Evolutionary conservation across 2,113 vertebrate genomes (phyloP).

Genomic region (Carassius auratus): DNA sequence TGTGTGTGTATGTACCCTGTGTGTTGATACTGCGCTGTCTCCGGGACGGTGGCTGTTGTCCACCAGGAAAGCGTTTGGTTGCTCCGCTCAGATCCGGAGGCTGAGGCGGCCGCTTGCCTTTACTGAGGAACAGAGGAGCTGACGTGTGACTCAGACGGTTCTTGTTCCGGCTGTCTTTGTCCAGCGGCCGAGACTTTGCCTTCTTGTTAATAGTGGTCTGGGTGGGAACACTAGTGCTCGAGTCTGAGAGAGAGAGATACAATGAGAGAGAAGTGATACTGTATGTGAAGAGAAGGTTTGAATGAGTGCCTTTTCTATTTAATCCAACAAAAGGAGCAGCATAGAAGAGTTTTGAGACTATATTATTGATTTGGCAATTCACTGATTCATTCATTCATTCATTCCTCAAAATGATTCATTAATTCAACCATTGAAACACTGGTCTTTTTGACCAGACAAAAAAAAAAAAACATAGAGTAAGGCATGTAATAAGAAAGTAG

Average conservation of each 20-base stretch:
- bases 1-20: conserved; percentile 57
- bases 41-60: conserved; percentile 69
- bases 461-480: background rate
- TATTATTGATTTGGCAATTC: background rate
- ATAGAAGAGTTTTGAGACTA: background rate
- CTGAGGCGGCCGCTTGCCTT: conserved; percentile 82
- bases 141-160: conserved; percentile 86
- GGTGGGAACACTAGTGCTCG: conserved; percentile 66
- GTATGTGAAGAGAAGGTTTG: background rate
- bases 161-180: conserved; percentile 81
- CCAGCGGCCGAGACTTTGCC: conserved; percentile 87
- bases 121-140: conserved; percentile 81
- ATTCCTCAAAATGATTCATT: background rate
- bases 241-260: conserved; percentile 48
- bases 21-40: conserved; percentile 75
- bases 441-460: background rate
- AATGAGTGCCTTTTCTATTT: background rate
- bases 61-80: conserved; percentile 72
- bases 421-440: background rate
- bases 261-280: background rate
- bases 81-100: conserved; percentile 73
- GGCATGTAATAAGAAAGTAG: background rate
- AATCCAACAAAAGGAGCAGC: background rate
- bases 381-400: background rate
- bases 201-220: conserved; percentile 83